phyloP scores from a whole-genome alignment of 2,888 invertebrate species.

The Escarpia spicata region DNA sequence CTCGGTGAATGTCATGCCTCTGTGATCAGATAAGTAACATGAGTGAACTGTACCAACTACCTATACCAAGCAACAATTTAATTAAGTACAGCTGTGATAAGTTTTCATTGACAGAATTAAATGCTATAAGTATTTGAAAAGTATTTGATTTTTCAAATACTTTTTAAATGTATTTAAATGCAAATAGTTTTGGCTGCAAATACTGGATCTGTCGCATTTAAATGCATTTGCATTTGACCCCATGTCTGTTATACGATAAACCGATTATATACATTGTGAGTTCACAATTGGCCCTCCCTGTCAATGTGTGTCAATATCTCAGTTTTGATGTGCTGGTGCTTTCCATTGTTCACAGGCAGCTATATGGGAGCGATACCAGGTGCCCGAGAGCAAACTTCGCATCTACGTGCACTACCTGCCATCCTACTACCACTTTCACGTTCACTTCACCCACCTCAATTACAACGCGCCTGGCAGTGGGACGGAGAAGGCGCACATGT shows the following conservation, averaged over 20 bases:
- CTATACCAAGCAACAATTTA: no score
- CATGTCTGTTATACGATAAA: background rate
- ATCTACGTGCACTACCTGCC: constrained; percentile 95
- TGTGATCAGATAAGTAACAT: no score
- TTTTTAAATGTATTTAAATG: no score
- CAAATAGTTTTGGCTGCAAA: background rate
- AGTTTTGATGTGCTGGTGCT: background rate
- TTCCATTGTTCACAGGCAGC: constrained; percentile 70
- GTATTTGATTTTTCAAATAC: no score
- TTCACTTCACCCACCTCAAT: constrained; percentile 83
- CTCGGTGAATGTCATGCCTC: no score
- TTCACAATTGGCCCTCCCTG: background rate
- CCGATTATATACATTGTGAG: background rate
- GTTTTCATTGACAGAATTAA: no score
- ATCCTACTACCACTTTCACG: constrained; percentile 94
- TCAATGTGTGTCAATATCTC: background rate
- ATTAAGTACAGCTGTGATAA: no score
- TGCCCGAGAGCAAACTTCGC: constrained; percentile 76
- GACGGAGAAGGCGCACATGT: constrained; percentile 86
- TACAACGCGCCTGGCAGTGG: constrained; percentile 73
- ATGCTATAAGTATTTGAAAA: no score
- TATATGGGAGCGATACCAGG: constrained; percentile 80
- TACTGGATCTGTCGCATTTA: no score
- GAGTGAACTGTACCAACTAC: no score
- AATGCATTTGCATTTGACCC: no score